phyloP scores from a whole-genome alignment of 2,797 vertebrate species.

The Sebastes minor region DNA sequence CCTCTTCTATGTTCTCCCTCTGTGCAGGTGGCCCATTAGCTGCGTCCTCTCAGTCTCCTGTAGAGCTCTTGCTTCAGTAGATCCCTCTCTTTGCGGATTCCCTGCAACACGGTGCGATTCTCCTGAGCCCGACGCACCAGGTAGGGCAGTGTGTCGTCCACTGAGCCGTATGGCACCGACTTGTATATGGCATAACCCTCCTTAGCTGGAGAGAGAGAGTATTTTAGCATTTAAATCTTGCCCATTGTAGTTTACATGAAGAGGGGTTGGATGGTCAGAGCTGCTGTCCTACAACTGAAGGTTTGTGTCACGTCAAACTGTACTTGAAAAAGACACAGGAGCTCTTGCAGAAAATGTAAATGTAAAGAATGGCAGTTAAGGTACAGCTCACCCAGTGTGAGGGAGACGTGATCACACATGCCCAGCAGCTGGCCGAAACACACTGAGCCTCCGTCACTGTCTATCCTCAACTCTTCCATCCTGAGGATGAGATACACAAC shows the following conservation, averaged over 20 bases:
- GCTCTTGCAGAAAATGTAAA: neutral
- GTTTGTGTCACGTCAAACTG: neutral
- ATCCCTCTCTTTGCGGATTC: constrained; percentile 88
- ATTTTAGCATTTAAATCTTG: neutral
- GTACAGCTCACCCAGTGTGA: constrained; percentile 86
- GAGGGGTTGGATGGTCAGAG: neutral
- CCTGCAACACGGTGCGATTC: constrained; percentile 87
- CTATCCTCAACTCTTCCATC: constrained; percentile 80
- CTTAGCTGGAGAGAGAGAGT: constrained; percentile 65
- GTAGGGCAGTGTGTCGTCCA: constrained; percentile 91
- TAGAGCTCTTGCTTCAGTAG: constrained; percentile 84
- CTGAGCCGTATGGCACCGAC: constrained; percentile 90
- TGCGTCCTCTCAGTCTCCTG: constrained; percentile 61
- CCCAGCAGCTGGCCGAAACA: constrained; percentile 93
- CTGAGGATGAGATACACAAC: constrained; percentile 55
- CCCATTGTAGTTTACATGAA: neutral
- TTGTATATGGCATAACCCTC: constrained; percentile 87
- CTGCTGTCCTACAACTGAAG: neutral
- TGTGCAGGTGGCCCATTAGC: neutral
- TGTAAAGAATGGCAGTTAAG: neutral
- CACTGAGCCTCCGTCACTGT: constrained; percentile 77
- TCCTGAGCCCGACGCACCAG: constrained; percentile 91
- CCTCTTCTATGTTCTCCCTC: neutral
- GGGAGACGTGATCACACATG: constrained; percentile 94
- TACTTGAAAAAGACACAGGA: neutral